These are phyloP conservation scores for Danio rerio DNA, from an alignment of 2,113 vertebrate genomes.

Conservation along the genomic window DNA sequence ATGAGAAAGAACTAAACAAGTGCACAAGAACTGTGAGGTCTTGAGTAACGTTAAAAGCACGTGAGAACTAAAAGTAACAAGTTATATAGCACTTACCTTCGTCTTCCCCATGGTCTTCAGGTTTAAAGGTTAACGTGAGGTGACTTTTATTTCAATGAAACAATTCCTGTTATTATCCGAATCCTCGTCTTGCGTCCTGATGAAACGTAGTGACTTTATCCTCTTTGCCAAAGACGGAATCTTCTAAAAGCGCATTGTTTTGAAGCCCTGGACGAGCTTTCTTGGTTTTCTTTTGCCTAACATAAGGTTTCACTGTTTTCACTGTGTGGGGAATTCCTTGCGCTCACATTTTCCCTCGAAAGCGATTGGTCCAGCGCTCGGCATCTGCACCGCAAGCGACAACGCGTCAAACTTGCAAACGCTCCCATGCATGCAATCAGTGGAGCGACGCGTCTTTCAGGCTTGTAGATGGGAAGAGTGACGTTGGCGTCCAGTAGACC, in stretches of 20 bases:
- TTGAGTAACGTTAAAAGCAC: not conserved
- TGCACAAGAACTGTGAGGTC: not conserved
- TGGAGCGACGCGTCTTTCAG: not conserved
- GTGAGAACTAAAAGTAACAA: too few relatives aligned
- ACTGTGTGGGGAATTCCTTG: conserved; percentile 79
- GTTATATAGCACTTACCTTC: not conserved
- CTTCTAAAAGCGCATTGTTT: conserved; percentile 42
- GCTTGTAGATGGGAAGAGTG: not conserved
- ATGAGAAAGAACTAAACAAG: not conserved
- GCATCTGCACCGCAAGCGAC: not conserved
- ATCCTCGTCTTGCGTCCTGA: not conserved
- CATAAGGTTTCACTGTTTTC: conserved; percentile 69
- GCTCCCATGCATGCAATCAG: not conserved
- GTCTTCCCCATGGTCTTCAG: not conserved
- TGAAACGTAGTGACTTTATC: not conserved
- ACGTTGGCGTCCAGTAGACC: not conserved
- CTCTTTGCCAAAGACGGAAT: not conserved
- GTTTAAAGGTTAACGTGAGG: not conserved
- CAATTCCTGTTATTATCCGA: conserved; percentile 28
- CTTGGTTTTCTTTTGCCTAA: conserved; percentile 58
- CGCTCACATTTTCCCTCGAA: conserved; percentile 81
- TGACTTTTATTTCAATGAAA: conserved; percentile 24
- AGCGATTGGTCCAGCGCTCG: conserved; percentile 68
- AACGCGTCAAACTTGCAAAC: not conserved
- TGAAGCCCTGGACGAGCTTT: not conserved